Evolutionary conservation across 2,888 invertebrate species (phyloP), one percentile per base, ranked within the genome.

Genomic region (Catocala fraxini): DNA sequence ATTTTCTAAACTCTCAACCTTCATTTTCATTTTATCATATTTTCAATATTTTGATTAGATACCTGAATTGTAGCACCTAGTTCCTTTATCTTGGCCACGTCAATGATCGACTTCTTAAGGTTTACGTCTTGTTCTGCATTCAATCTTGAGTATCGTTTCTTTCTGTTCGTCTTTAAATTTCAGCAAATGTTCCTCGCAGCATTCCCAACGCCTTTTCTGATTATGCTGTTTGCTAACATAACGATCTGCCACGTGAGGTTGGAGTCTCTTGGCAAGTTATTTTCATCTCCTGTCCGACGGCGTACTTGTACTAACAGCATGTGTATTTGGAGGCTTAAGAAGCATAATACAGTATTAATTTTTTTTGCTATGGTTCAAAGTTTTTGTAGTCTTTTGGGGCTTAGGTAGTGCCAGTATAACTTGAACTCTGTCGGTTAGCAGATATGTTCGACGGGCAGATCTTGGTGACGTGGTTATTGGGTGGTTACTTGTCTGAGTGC

Each of bases 21-120:
- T 43, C 6, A 11, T 43, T n/a, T 43, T 43, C 43, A 43, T 43
- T 11, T 43, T 12, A 43, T 43, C 43, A 5, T 43, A 43, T 43
- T 43, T 43, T 43, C n/a, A 43, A 43, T 43, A 43, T 43, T 12
- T 43, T n/a, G 43, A n/a, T 43, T n/a, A n/a, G 43, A 39, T 39
- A 10, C 4, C 39, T 39, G 39, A 39, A 39, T 39, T 39, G 39
- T 39, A 10, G 39, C 6, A 6, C 4, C 10, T 6, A 39, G 6
- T 39, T 39, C 10, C 39, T 39, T 39, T 39, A 39, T 39, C 10
- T 39, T 6, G 39, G 39, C 39, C 6, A 39, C 39, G 3, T 39
- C 39, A 9, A 6, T 39, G 1, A 39, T 39, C 3, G 5, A 39
- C 11, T 43, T 43, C 0, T 43, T 43, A 5, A 43, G 43, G 43